These are phyloP conservation scores for Terebella lapidaria DNA, from an alignment of 2,888 invertebrate species.

Conservation along the genomic window DNA sequence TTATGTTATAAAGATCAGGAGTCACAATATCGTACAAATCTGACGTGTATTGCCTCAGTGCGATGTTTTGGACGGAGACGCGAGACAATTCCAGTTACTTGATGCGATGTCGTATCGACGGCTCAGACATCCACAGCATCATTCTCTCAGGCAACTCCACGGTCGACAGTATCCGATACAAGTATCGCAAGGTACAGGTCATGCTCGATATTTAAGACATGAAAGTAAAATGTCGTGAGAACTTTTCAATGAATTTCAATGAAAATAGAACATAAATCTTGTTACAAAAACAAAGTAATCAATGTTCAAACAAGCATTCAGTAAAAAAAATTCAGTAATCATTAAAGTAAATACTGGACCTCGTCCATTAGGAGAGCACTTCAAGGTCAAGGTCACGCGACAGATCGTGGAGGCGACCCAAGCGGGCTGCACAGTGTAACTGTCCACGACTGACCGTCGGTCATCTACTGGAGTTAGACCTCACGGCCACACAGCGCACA, in stretches of 20 bases:
- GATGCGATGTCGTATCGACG: not conserved
- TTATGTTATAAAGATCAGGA: not conserved
- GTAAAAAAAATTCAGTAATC: too few species aligned
- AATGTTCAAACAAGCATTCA: too few species aligned
- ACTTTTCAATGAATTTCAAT: too few species aligned
- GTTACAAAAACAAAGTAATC: too few species aligned
- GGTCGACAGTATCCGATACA: not conserved
- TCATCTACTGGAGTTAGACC: not conserved
- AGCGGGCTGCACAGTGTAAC: not conserved
- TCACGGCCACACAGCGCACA: not conserved
- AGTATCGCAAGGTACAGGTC: too few species aligned
- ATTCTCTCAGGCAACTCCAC: not conserved
- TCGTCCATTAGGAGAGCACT: too few species aligned
- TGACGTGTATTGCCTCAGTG: too few species aligned
- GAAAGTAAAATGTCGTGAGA: too few species aligned
- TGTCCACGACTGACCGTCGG: not conserved
- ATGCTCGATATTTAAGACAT: too few species aligned
- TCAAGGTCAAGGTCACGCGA: not conserved
- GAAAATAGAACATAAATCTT: too few species aligned
- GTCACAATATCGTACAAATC: not conserved
- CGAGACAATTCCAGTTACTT: not conserved
- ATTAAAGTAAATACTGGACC: too few species aligned
- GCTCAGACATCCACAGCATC: not conserved
- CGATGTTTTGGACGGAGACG: constrained; percentile 4
- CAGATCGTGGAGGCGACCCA: too few species aligned